These are phyloP conservation scores for Naso thynnoides DNA, from an alignment of 2,797 vertebrate genomes.

Conservation along the genomic window DNA sequence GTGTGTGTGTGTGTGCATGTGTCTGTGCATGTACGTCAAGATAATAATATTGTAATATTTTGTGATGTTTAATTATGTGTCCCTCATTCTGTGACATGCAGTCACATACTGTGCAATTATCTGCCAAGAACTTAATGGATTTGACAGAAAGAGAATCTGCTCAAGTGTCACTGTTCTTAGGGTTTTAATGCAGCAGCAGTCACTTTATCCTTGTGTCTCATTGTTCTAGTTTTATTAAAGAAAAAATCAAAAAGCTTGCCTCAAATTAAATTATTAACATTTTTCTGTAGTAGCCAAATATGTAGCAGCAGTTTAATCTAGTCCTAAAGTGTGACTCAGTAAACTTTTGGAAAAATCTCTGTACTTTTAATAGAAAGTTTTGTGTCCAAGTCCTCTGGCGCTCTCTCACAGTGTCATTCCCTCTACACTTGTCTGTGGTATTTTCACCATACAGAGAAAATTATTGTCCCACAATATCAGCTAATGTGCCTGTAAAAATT, in stretches of 20 bases:
- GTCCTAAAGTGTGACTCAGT: constrained; percentile 23
- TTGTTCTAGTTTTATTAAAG: not conserved
- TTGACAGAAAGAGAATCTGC: not conserved
- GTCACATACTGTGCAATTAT: no score
- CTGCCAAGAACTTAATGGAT: not conserved
- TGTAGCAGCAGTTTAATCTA: constrained; percentile 4
- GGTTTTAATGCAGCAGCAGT: constrained; percentile 13
- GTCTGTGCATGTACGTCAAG: no score
- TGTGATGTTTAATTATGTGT: no score
- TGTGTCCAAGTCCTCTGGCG: constrained; percentile 36
- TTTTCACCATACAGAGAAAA: constrained; percentile 54
- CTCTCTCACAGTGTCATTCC: constrained; percentile 32
- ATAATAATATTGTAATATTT: no score
- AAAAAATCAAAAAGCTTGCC: not conserved
- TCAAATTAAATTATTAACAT: not conserved
- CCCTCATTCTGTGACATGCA: no score
- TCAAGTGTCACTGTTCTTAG: not conserved
- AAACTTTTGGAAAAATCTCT: constrained; percentile 16
- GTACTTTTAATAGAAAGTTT: constrained; percentile 28
- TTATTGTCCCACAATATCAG: constrained; percentile 45
- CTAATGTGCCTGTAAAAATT: constrained; percentile 41
- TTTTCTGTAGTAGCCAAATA: not conserved
- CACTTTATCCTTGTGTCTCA: constrained; percentile 3
- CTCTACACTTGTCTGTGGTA: constrained; percentile 24
- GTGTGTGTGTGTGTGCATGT: no score